Evolutionary conservation across 2,888 invertebrate genomes (phyloP).

Genomic region (Lasioglossum marginatum): DNA sequence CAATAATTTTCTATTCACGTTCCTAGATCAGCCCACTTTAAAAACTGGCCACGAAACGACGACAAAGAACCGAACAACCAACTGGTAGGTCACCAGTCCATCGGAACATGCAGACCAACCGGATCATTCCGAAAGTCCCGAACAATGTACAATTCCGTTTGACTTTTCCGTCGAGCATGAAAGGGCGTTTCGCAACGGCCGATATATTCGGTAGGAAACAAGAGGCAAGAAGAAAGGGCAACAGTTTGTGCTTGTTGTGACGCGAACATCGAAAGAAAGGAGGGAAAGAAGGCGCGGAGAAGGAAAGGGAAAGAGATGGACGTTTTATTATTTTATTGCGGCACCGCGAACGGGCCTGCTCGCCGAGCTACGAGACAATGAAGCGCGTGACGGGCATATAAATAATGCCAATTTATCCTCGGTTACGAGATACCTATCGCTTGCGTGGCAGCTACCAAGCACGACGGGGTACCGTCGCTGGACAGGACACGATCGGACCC

Average conservation of each 20-base stretch:
- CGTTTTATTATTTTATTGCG: slow-evolving; percentile 77
- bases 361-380: slow-evolving; percentile 77
- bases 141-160: neutral
- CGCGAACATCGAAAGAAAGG: neutral
- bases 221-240: neutral
- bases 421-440: slow-evolving; percentile 80
- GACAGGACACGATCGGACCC: slow-evolving; percentile 63
- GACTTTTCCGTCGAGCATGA: neutral
- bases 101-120: neutral
- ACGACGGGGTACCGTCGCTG: slow-evolving; percentile 63
- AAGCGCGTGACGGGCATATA: slow-evolving; percentile 80
- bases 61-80: neutral
- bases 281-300: no score
- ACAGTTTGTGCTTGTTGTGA: neutral
- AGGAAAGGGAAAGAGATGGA: slow-evolving; percentile 46
- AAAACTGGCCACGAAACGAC: no score
- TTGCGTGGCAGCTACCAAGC: slow-evolving; percentile 62
- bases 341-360: slow-evolving; percentile 66
- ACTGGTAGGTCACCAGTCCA: neutral
- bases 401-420: slow-evolving; percentile 80
- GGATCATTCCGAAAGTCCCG: neutral
- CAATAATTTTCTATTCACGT: neutral
- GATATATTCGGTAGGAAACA: neutral
- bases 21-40: neutral
- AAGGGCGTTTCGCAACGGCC: neutral